Conservation (phyloP, 2,113 vertebrate genomes). For the Percina caprodes region DNA sequence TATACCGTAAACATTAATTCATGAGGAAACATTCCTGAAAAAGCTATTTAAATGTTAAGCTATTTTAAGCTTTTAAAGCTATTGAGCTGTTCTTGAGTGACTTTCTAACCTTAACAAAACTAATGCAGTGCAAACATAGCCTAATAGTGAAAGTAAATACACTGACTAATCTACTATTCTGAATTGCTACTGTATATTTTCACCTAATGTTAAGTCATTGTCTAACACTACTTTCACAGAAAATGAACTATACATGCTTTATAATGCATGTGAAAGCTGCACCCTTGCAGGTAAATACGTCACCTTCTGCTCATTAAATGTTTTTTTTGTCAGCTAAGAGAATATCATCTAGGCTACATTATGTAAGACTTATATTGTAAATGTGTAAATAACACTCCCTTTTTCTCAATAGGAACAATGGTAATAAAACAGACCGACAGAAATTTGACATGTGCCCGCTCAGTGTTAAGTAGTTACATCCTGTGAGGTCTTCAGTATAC, state of each 20-base stretch:
- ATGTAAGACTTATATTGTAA: not conserved
- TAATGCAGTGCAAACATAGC: not conserved
- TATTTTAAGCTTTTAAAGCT: conserved; percentile 12
- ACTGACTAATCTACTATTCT: not conserved
- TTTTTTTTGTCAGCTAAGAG: not conserved
- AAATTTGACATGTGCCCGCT: not conserved
- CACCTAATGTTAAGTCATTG: not conserved
- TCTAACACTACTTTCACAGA: not conserved
- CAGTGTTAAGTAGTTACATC: not conserved
- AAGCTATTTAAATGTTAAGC: no score
- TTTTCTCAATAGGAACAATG: not conserved
- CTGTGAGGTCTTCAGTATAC: not conserved
- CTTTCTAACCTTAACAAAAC: not conserved
- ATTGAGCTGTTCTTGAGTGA: not conserved
- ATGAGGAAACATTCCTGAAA: not conserved
- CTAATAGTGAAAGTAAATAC: not conserved
- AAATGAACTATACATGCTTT: not conserved
- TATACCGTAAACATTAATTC: not conserved
- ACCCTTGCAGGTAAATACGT: not conserved
- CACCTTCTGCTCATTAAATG: not conserved
- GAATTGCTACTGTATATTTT: not conserved
- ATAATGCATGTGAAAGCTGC: not conserved
- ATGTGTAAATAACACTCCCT: not conserved
- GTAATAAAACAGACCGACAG: not conserved
- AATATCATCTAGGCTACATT: not conserved